phyloP scores from a whole-genome alignment of 2,888 invertebrate species.

The Nezara viridula region DNA sequence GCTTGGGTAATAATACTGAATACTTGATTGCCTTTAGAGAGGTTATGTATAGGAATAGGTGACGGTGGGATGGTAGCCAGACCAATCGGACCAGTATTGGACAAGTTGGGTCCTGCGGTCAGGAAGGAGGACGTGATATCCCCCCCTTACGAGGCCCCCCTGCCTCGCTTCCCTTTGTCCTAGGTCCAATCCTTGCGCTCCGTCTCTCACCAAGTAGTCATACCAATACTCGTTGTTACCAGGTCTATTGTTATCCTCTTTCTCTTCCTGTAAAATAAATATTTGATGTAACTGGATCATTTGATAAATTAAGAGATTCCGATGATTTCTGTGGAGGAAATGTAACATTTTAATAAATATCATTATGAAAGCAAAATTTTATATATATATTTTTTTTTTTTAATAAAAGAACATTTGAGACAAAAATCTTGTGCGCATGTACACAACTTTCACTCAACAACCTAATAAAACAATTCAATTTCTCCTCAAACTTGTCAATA shows the following conservation, averaged over 20 bases:
- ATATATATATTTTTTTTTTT: too few relatives aligned
- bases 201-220: conserved; percentile 81
- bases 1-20: conserved; percentile 1
- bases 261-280: neutral
- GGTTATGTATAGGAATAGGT: conserved; percentile 68
- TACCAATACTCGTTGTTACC: conserved; percentile 70
- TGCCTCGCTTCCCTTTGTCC: conserved; percentile 81
- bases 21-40: neutral
- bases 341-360: too few relatives aligned
- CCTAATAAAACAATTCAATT: too few relatives aligned
- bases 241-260: conserved; percentile 48
- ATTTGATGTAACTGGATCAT: too few relatives aligned
- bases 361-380: too few relatives aligned
- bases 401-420: too few relatives aligned
- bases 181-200: conserved; percentile 80
- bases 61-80: conserved; percentile 84
- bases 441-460: too few relatives aligned
- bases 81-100: conserved; percentile 81
- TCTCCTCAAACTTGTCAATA: too few relatives aligned
- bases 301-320: too few relatives aligned
- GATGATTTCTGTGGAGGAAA: too few relatives aligned
- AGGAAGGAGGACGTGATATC: conserved; percentile 83
- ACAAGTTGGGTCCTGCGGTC: conserved; percentile 84
- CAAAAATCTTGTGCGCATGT: too few relatives aligned
- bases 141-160: conserved; percentile 78